phyloP scores from a whole-genome alignment of 1,140 invertebrate genomes.

The Drosophila suzukii region DNA sequence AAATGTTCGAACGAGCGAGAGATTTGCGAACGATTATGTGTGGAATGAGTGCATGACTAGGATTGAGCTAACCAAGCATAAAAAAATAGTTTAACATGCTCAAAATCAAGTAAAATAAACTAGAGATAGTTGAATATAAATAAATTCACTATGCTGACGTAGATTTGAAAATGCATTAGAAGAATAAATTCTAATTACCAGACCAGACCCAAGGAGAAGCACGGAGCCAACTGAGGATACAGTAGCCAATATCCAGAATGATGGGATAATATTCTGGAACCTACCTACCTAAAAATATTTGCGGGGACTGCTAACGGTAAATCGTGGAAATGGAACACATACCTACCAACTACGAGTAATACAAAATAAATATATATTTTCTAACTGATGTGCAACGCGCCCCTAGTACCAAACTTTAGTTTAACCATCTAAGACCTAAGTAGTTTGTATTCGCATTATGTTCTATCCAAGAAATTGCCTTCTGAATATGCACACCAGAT shows the following conservation, averaged over 20 bases:
- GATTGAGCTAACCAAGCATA: constrained; percentile 24
- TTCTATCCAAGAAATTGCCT: constrained; percentile 71
- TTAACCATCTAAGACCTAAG: constrained; percentile 34
- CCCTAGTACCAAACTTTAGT: constrained; percentile 28
- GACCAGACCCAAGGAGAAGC: constrained; percentile 3
- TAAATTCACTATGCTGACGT: constrained; percentile 31
- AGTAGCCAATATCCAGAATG: constrained; percentile 30
- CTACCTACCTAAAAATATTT: constrained; percentile 32
- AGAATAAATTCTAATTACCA: constrained; percentile 1
- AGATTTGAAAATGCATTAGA: constrained; percentile 20
- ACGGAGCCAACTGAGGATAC: constrained; percentile 20
- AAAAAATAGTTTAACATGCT: constrained; percentile 26
- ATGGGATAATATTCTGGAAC: constrained; percentile 16
- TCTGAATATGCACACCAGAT: constrained; percentile 54
- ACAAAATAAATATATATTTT: constrained; percentile 23
- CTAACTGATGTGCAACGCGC: constrained; percentile 28
- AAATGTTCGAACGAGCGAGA: constrained; percentile 17
- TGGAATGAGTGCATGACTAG: constrained; percentile 16
- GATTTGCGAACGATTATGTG: constrained; percentile 5
- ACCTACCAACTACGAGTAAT: constrained; percentile 45
- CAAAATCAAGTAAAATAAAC: constrained; percentile 31
- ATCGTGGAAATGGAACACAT: constrained; percentile 17
- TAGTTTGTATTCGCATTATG: constrained; percentile 38
- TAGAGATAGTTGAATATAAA: constrained; percentile 17
- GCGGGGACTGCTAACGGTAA: constrained; percentile 4